A percentile compares a stretch with the other conserved stretches of the same genome.
Conservation (phyloP, 64 coral and sea anemone genomes). For the Porites lutea region DNA sequence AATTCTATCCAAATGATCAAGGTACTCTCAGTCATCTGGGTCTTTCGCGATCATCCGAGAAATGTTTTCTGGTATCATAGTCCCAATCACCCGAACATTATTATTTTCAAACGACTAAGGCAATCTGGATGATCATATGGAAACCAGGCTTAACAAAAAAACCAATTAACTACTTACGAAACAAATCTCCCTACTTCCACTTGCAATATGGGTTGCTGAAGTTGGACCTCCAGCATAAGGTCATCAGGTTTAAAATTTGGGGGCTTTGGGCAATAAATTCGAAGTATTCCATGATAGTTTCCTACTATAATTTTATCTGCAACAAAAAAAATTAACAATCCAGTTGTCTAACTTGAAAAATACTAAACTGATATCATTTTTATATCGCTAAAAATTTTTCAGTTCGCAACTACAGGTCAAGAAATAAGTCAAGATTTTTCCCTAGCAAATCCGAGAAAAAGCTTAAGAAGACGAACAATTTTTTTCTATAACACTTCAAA, state of each 20-base stretch:
- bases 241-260: conserved; percentile 97
- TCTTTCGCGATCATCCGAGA: too few species aligned
- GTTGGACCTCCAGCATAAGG: conserved; percentile 97
- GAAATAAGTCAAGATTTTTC: not conserved
- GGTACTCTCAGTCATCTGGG: too few species aligned
- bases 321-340: conserved; percentile 28
- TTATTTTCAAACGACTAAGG: too few species aligned
- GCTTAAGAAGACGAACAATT: not conserved
- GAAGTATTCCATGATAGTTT: conserved; percentile 94
- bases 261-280: conserved; percentile 90
- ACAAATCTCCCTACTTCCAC: conserved; percentile 93
- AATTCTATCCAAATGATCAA: too few species aligned
- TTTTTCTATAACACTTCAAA: not conserved
- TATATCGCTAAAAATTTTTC: not conserved
- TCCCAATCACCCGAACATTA: too few species aligned
- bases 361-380: not conserved
- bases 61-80: too few species aligned
- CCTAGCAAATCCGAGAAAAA: not conserved
- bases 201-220: conserved; percentile 94
- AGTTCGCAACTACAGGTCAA: not conserved
- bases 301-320: conserved; percentile 98
- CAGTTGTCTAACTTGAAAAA: not conserved
- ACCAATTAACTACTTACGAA: conserved; percentile 68
- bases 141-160: too few species aligned
- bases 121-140: not conserved